These are phyloP conservation scores for Protodeltote pygarga DNA, from an alignment of 2,888 invertebrate genomes.

Conservation along the genomic window DNA sequence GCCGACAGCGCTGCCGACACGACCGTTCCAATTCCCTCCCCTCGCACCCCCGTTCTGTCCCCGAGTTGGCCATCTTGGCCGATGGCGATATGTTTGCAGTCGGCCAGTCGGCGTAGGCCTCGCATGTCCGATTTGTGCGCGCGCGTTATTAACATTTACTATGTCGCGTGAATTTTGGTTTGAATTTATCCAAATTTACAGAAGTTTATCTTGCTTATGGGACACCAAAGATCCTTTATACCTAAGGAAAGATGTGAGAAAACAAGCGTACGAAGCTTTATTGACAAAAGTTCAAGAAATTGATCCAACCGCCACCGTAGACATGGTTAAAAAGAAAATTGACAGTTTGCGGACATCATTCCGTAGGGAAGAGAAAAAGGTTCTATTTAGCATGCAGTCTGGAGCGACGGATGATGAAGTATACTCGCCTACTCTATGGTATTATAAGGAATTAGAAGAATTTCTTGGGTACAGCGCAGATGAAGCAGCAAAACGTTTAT, in stretches of 20 bases:
- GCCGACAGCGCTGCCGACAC: no score
- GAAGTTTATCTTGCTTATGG: constrained; percentile 33
- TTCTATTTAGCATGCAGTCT: constrained; percentile 21
- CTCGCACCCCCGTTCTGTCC: not conserved
- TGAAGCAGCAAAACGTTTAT: no score
- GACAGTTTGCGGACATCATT: constrained; percentile 35
- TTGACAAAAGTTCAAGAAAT: constrained; percentile 23
- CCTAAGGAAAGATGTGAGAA: constrained; percentile 8
- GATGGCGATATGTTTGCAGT: constrained; percentile 27
- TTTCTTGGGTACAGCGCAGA: constrained; percentile 25
- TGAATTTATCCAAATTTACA: constrained; percentile 30
- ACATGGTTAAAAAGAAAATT: constrained; percentile 26
- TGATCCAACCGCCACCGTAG: constrained; percentile 16
- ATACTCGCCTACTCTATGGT: constrained; percentile 27
- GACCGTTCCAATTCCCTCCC: not conserved
- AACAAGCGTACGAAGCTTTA: constrained; percentile 23
- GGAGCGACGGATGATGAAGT: constrained; percentile 21
- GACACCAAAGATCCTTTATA: constrained; percentile 25
- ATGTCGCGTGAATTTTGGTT: constrained; percentile 37
- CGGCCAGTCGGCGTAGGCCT: no score
- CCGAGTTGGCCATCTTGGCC: constrained; percentile 17
- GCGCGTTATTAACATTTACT: not conserved
- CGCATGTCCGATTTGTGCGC: constrained; percentile 21
- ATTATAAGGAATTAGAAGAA: constrained; percentile 29
- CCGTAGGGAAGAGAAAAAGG: constrained; percentile 31